Base-by-base conservation (phyloP, 2,888 invertebrate genomes). In the Spatulosminthurus flaviceps region DNA sequence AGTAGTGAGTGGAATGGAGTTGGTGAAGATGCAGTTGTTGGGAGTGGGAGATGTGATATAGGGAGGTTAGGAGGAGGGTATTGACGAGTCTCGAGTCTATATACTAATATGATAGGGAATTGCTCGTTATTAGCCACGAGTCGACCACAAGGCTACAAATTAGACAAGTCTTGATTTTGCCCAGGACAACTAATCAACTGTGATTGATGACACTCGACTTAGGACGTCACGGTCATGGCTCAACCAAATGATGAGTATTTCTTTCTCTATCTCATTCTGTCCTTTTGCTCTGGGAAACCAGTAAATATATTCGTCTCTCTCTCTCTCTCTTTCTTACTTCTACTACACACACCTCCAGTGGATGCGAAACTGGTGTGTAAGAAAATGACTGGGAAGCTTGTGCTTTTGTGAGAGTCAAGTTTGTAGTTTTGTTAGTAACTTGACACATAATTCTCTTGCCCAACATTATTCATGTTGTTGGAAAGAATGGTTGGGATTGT, bases 131-230 rank as follows among this genome's bases (percentile, higher is more conserved):
- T 71, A 70, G 77, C 77, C 61, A 71, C 70, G 64, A 77, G 71
- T 77, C 71, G 42, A 77, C 77, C 77, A 43, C 76, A 76, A 76
- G 76, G 76, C 76, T 76, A 76, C 76, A 76, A 76, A 76, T 76
- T 76, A 76, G 76, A 76, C 76, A 76, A 76, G 77, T 78, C 80
- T 78, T 80, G 80, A 80, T 80, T 80, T 78, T 78, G 78, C 78
- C 71, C 78, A 51, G 77, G 77, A 81, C 81, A 79, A 81, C 78
- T 78, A 80, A 80, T 80, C 80, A 81, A 79, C 81, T 70, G 79
- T 73, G 81, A 81, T 81, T 81, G 81, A 81, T 81, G 79, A 79
- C 75, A 81, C 79, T 79, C 67, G 69, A 70, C 71, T 77, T 77
- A 60, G 77, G 64, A 60, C 71, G 77, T 71, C 77, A 77, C 71